Conservation (phyloP, 2,797 vertebrate species). For the Spheniscus humboldti region DNA sequence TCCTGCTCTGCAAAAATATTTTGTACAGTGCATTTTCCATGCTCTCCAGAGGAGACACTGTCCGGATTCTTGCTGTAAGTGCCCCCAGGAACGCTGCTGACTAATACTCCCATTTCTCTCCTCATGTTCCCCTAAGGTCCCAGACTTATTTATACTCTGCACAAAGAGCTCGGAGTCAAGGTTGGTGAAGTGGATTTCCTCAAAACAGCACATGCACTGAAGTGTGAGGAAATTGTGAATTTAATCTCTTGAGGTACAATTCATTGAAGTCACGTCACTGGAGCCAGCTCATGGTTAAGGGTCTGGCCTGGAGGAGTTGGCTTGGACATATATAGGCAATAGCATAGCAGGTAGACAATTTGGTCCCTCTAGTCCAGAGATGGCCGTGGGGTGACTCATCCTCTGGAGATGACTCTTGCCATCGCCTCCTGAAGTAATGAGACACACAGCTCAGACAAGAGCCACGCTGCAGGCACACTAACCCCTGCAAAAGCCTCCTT, state of each 20-base stretch:
- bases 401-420: not conserved
- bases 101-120: not conserved
- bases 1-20: constrained; percentile 55
- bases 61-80: not conserved
- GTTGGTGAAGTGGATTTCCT: not conserved
- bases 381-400: not conserved
- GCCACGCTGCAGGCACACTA: rapidly evolving
- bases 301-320: not conserved
- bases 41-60: not conserved
- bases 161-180: not conserved
- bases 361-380: not conserved
- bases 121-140: not conserved
- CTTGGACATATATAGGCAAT: not conserved
- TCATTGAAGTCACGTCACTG: not conserved
- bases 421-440: not conserved
- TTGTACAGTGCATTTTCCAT: not conserved
- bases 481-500: not conserved
- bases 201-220: not conserved
- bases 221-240: not conserved
- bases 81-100: constrained; percentile 14
- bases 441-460: not conserved
- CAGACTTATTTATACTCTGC: not conserved
- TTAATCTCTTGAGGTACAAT: not conserved
- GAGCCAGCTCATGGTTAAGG: not conserved
- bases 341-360: not conserved